phyloP scores from a whole-genome alignment of 2,797 vertebrate genomes.

The Esox masquinongy region DNA sequence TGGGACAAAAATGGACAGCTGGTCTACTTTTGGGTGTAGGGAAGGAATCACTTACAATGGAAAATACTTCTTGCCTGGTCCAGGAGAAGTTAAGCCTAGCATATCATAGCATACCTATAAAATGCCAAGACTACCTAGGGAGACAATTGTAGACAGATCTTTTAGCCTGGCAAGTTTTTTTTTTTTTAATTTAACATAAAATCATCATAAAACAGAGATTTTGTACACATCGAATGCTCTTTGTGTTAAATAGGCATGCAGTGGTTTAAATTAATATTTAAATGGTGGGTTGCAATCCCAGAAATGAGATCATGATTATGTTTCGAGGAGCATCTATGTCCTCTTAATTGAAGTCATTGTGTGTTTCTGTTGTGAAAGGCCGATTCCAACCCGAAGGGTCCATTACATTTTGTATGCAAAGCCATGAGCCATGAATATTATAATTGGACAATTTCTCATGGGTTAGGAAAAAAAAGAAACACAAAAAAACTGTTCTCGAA shows the following conservation, averaged over 20 bases:
- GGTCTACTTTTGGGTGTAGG: too few relatives aligned
- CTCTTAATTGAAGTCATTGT: not conserved
- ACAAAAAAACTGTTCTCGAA: not conserved
- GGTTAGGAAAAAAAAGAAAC: not conserved
- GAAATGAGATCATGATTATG: not conserved
- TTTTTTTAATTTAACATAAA: not conserved
- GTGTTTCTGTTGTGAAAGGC: not conserved
- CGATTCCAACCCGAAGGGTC: not conserved
- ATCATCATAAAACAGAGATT: not conserved
- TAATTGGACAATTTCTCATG: not conserved
- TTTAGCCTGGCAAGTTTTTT: too few relatives aligned
- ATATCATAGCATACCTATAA: too few relatives aligned
- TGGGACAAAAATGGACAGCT: too few relatives aligned
- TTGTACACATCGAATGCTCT: not conserved
- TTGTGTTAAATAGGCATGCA: not conserved
- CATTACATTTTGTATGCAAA: conserved; percentile 2
- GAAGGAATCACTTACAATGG: too few relatives aligned
- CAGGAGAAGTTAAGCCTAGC: too few relatives aligned
- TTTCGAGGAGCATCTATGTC: not conserved
- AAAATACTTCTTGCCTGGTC: too few relatives aligned
- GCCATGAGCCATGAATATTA: not conserved
- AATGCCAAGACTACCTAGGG: too few relatives aligned
- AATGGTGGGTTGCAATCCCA: not conserved
- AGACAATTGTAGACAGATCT: too few relatives aligned
- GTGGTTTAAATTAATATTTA: not conserved